These are phyloP conservation scores for Luffia ferchaultella DNA, from an alignment of 2,888 invertebrate genomes.

Conservation along the genomic window DNA sequence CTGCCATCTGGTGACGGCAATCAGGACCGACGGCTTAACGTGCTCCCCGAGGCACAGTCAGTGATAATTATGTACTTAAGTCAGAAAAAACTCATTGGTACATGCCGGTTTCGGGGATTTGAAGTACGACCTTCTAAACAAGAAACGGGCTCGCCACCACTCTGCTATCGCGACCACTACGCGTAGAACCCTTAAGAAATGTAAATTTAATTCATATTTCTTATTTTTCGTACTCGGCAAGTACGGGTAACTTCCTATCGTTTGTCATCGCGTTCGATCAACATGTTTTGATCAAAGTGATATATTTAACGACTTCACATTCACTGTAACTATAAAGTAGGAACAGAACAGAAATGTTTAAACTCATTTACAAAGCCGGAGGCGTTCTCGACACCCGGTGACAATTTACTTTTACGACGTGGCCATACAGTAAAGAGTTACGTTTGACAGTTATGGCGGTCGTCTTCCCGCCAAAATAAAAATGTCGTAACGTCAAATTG, in stretches of 20 bases:
- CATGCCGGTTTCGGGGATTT: too few relatives aligned
- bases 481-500: constrained; percentile 13
- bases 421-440: constrained; percentile 59
- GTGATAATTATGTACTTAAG: too few relatives aligned
- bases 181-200: too few relatives aligned
- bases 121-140: too few relatives aligned
- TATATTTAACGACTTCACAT: background rate
- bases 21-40: too few relatives aligned
- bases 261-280: background rate
- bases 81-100: too few relatives aligned
- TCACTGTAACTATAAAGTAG: background rate
- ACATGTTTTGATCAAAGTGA: background rate
- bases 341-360: constrained; percentile 24
- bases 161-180: too few relatives aligned
- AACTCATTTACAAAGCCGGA: constrained; percentile 20
- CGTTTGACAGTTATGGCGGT: constrained; percentile 60
- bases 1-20: too few relatives aligned
- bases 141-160: too few relatives aligned
- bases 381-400: constrained; percentile 54
- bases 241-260: background rate
- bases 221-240: too few relatives aligned
- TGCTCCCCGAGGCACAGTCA: too few relatives aligned
- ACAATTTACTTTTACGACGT: constrained; percentile 61
- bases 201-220: too few relatives aligned
- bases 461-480: constrained; percentile 36